phyloP scores from a whole-genome alignment of 1,140 invertebrate species.

The Drosophila kohkoa region DNA sequence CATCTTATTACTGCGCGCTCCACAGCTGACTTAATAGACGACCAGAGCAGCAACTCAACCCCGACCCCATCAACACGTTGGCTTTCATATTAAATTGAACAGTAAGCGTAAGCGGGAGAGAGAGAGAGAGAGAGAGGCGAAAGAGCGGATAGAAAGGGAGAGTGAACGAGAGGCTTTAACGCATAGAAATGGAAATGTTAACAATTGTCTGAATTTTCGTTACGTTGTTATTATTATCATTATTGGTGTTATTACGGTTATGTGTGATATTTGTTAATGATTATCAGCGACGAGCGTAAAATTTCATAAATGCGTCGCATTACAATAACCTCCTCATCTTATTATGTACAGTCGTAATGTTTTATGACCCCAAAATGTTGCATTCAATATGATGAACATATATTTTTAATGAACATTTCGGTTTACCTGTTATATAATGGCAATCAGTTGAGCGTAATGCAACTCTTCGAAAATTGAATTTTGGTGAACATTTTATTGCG shows the following conservation, averaged over 20 bases:
- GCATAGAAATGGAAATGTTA: conserved; percentile 68
- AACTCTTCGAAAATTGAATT: conserved; percentile 19
- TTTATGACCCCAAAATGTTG: conserved; percentile 6
- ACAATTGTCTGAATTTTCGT: conserved; percentile 54
- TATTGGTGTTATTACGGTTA: conserved; percentile 28
- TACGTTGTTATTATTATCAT: conserved; percentile 39
- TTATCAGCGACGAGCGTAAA: conserved; percentile 22
- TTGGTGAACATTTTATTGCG: conserved; percentile 23
- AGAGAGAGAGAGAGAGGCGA: conserved; percentile 16
- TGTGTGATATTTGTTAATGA: conserved; percentile 32
- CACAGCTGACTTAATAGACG: conserved; percentile 8
- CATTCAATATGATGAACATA: background rate
- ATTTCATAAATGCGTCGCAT: conserved; percentile 20
- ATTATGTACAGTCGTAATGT: conserved; percentile 4
- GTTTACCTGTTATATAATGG: conserved; percentile 45
- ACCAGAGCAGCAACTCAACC: background rate
- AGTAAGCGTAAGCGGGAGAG: conserved; percentile 12
- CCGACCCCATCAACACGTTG: conserved; percentile 7
- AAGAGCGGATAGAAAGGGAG: conserved; percentile 20
- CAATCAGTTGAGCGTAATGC: conserved; percentile 21
- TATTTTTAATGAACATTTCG: background rate
- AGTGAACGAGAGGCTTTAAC: conserved; percentile 29
- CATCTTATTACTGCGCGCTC: conserved; percentile 17
- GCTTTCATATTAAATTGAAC: conserved; percentile 32
- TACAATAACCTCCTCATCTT: background rate